Evolutionary conservation across 2,113 vertebrate species (phyloP), one percentile per base, ranked within the genome.

Genomic region (Craseonycteris thonglongyai): DNA sequence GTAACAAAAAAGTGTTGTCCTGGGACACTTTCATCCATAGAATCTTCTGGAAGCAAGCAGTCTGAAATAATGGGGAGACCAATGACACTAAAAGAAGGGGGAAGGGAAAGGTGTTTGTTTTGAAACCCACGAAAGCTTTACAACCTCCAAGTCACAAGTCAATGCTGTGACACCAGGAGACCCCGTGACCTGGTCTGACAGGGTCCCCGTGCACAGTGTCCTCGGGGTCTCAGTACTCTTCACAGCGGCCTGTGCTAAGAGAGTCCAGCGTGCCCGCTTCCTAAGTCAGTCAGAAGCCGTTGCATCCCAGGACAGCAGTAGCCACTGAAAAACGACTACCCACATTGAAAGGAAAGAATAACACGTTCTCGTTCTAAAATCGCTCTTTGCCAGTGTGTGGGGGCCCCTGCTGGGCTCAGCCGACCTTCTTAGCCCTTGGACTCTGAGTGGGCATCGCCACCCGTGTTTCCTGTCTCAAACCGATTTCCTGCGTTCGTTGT

Each of bases 131-230:
- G 40, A 74, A 66, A 33, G 33, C 13, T 79, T 22, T 33, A 65
- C 49, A 38, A 66, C 5, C 30, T 21, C 33, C 21, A 1, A 7
- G 16, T 88, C 63, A 68, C 35, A 80, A 40, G 2, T 8, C 30
- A 22, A 4, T 6, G 11, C n/a, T 6, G n/a, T 21, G 59, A 38
- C 5, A 12, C 24, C 1, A 21, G n/a, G 28, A 61, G 47, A n/a
- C 9, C 2, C 51, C 0, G 0, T 15, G 26, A 21, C 0, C 12
- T 8, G 2, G 13, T 28, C 51, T 14, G 19, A 2, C 42, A 78
- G 47, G 22, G 28, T 4, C 75, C 22, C 38, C 12, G 0, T 59
- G 85, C 28, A 0, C 2, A 6, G 6, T 4, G 30, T 21, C 30
- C 10, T 71, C 4, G 3, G 61, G 4, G 5, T 35, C 26, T 56